Evolutionary conservation across 2,113 vertebrate species (phyloP), one percentile per base, ranked within the genome.

Genomic region (Sisor rabdophorus): DNA sequence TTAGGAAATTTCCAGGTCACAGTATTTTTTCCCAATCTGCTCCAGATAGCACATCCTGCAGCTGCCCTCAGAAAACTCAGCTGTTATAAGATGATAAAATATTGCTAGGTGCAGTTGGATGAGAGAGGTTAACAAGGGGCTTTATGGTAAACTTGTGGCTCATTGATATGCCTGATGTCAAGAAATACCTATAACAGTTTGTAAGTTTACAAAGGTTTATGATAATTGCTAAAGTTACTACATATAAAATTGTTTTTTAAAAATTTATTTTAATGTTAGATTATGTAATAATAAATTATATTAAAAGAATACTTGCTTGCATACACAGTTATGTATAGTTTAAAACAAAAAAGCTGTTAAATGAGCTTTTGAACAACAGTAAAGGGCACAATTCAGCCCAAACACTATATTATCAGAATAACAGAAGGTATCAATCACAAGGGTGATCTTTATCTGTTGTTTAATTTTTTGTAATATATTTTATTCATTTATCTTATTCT

Each of bases 1-100:
- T 70, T 24, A 44, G 88, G 82, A 81, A 86, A 77, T 87, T 87
- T 86, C 85, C 85, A 85, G 79, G 70, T 81, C 78, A 80, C 54
- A 19, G 73, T 79, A 80, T 80, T 54, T 68, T 61, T 26, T 24
- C 13, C 17, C 52, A 71, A 55, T 71, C 28, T 64, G 67, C 72
- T 81, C 71, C 71, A 78, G 71, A 81, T 54, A 50, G 56, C 48
- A 19, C 36, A 50, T 47, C 64, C 71, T 73, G 32, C 63, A 75
- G 64, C 36, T 3, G 64, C 40, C 26, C 61, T 55, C 24, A 55
- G 30, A 36, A 59, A 70, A 22, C 63, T 26, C 63, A 58, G 12
- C 3, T 73, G 52, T 47, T 60, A 75, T 52, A 22, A 40, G 76
- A 71, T 15, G 76, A 75, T 54, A 52, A 78, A 47, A 50, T 4